Base-by-base conservation (phyloP, 2,888 invertebrate species). In the Steinernema carpocapsae region DNA sequence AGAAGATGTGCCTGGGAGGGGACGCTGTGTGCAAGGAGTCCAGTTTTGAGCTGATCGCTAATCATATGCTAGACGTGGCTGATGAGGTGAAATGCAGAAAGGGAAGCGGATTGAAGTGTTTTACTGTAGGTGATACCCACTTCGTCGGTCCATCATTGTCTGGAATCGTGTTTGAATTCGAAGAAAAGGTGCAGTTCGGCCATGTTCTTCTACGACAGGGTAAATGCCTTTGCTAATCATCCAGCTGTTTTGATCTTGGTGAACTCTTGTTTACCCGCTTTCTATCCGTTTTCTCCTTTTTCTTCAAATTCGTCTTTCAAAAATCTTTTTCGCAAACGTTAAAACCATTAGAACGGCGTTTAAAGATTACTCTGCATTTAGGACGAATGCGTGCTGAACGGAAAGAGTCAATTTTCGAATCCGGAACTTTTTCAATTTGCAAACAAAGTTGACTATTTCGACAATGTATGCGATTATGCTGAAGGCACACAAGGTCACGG, bases 161-260 rank as follows among this genome's bases (percentile, higher is more conserved):
- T 85, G 3, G 74, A 83, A 17, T 76, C 78, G 22, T 85, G 85
- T 74, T 77, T 85, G 74, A 78, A 82, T 26, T 78, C 82, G 64
- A 79, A 79, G 7, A 79, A 81, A 79, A 88, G 90, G 77, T 85
- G 85, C 73, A 78, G 79, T 6, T 82, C 84, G 51, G 84, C 73
- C 24, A 83, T 84, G 48, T 86, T 81, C 74, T 82, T 83, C 72
- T 82, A 82, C 70, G 78, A 82, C 29, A 59, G 51, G 52, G 81
- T 82, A 48, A 71, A 75, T 72, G 2, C 70, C 51, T 17, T 42
- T 1, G 32, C 12, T 24, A 51, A 51, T 43, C 43, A 10, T 10
- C 7, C 7, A 43, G 43, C 14, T 43, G 14, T 37, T 37, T 37
- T 37, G 37, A 37, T 37, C 37, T 37, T n/a, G n/a, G 37, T 10